These are phyloP conservation scores for Sisyra nigra DNA, from an alignment of 2,888 invertebrate species.

Conservation along the genomic window DNA sequence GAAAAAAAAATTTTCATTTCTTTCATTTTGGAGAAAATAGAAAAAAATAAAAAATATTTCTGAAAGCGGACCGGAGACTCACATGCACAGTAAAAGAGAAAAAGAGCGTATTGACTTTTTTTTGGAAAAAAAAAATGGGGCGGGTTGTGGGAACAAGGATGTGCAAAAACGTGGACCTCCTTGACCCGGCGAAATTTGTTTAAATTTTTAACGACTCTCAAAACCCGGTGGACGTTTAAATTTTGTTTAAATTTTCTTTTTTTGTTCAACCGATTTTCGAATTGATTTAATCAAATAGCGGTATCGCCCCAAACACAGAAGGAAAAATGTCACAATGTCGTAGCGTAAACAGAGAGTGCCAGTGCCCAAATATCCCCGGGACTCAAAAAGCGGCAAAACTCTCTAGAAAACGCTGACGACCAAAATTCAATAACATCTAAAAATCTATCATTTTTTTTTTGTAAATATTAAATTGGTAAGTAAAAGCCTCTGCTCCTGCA, in stretches of 20 bases:
- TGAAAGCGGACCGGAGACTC: conserved; percentile 3
- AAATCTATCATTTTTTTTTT: conserved; percentile 6
- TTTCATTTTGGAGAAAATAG: conserved; percentile 10
- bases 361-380: conserved; percentile 24
- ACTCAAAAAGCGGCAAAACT: conserved; percentile 25
- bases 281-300: conserved; percentile 16
- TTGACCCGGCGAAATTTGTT: conserved; percentile 24
- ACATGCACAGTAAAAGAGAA: conserved; percentile 10
- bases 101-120: neutral
- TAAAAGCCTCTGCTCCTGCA: conserved; percentile 6
- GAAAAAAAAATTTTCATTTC: conserved; percentile 8
- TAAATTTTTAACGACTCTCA: conserved; percentile 49
- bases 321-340: conserved; percentile 70
- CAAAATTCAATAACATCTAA: conserved; percentile 23
- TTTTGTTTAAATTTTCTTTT: conserved; percentile 19
- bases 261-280: conserved; percentile 25
- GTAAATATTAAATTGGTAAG: neutral
- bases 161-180: conserved; percentile 37
- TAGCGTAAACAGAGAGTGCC: conserved; percentile 26
- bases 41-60: conserved; percentile 10
- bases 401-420: conserved; percentile 26
- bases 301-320: conserved; percentile 73
- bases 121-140: neutral
- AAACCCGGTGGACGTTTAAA: conserved; percentile 38
- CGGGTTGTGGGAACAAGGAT: conserved; percentile 48